These are phyloP conservation scores for Neopipo cinnamomea DNA, from an alignment of 2,113 vertebrate genomes.

Conservation along the genomic window DNA sequence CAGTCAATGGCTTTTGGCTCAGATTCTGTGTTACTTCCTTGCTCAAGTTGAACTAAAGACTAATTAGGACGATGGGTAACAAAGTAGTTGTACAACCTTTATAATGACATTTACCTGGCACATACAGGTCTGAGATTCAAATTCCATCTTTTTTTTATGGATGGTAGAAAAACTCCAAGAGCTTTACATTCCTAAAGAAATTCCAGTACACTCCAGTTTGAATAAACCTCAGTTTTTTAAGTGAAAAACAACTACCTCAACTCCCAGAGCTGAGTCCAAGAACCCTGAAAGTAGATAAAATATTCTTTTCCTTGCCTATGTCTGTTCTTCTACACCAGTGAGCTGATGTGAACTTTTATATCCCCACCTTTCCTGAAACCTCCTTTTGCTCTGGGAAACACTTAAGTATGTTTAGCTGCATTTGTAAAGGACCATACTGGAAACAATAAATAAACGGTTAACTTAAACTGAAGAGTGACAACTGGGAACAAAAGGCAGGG, in stretches of 20 bases:
- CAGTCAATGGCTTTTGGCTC: background rate
- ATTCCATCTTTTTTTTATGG: background rate
- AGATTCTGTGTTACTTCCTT: background rate
- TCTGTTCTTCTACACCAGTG: background rate
- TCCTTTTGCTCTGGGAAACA: background rate
- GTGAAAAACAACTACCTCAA: background rate
- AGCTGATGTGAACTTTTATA: background rate
- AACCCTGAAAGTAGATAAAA: background rate
- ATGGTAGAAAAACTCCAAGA: background rate
- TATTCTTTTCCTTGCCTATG: background rate
- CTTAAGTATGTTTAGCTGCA: background rate
- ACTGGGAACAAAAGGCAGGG: background rate
- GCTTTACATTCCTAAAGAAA: background rate
- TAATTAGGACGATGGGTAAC: background rate
- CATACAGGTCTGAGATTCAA: background rate
- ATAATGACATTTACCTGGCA: background rate
- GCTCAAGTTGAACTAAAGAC: background rate
- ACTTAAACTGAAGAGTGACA: conserved; percentile 17
- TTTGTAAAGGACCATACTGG: background rate
- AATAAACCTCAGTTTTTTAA: background rate
- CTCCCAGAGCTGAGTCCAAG: background rate
- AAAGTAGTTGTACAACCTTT: background rate
- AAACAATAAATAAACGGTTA: background rate
- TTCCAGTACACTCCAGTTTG: background rate
- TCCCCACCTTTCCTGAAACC: background rate